Conservation (phyloP, 2,113 vertebrate genomes). For the Xenotilapia flavipinnis region DNA sequence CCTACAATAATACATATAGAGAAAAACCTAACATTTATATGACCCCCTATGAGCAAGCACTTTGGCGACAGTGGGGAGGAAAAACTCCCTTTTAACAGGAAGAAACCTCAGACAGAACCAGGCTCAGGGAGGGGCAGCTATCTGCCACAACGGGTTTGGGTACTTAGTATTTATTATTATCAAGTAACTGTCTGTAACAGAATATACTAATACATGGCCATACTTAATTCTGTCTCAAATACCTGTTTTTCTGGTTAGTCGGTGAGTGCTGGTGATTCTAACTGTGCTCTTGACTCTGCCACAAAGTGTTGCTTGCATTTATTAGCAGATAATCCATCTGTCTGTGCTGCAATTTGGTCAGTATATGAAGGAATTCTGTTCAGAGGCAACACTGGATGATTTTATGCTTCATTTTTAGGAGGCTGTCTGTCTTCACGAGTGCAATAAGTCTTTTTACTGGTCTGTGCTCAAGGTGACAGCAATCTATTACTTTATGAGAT, state of each 20-base stretch:
- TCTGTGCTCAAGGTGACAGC: neutral
- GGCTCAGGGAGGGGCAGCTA: neutral
- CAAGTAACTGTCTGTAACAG: neutral
- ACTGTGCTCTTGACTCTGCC: neutral
- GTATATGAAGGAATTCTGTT: neutral
- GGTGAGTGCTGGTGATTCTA: neutral
- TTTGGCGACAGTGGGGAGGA: neutral
- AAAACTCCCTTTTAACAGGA: neutral
- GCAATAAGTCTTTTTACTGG: neutral
- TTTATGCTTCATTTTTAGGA: neutral
- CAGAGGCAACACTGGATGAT: neutral
- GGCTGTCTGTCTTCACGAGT: neutral
- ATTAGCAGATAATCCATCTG: neutral
- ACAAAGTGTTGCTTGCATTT: neutral
- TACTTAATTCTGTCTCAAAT: neutral
- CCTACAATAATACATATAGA: neutral
- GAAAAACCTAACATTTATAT: neutral
- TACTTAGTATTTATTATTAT: neutral
- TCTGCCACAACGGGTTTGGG: neutral
- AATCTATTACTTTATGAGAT: neutral
- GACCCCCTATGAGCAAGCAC: neutral
- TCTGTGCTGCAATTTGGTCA: neutral
- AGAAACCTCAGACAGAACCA: neutral
- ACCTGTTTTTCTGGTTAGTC: neutral
- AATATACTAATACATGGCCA: neutral